Conservation (phyloP, 2,797 vertebrate genomes). For the Garrulus glandarius region DNA sequence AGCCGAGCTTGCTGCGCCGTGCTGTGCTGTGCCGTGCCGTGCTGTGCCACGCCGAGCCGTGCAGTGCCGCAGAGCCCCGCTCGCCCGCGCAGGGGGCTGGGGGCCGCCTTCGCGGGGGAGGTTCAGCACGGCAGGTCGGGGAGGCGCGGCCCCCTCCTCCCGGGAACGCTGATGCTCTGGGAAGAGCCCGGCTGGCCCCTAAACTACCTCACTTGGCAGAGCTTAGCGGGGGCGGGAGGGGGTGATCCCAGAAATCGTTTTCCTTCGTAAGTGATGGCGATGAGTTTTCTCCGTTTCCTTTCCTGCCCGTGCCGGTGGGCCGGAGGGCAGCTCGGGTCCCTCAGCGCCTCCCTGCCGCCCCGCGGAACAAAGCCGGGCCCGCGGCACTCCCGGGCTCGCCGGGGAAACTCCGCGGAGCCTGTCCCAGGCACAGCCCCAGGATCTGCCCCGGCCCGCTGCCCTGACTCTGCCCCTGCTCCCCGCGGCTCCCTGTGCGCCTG, state of each 20-base stretch:
- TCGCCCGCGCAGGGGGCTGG: background rate
- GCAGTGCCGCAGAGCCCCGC: background rate
- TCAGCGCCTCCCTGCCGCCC: background rate
- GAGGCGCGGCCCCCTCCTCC: background rate
- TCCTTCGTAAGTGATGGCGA: slow-evolving; percentile 35
- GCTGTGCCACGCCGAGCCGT: accelerated
- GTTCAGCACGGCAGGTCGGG: background rate
- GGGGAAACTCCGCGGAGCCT: background rate
- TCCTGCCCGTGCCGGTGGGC: background rate
- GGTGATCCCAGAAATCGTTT: background rate
- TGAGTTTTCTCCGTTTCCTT: background rate
- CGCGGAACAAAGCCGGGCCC: slow-evolving; percentile 14
- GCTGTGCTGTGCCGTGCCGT: background rate
- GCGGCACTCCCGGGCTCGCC: background rate
- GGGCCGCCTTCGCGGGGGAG: background rate
- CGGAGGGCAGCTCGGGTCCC: background rate
- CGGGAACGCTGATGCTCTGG: background rate
- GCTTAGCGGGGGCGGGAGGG: background rate
- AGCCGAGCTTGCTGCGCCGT: no score
- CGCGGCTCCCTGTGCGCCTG: background rate
- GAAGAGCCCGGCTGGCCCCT: background rate
- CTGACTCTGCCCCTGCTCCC: background rate
- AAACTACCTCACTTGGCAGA: background rate
- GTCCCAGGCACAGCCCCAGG: background rate
- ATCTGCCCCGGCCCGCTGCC: background rate